A percentile compares a stretch with the other conserved stretches of the same genome.
Conservation (phyloP, 53 echinoderm and acorn worm genomes). For the Apostichopus leukothele region DNA sequence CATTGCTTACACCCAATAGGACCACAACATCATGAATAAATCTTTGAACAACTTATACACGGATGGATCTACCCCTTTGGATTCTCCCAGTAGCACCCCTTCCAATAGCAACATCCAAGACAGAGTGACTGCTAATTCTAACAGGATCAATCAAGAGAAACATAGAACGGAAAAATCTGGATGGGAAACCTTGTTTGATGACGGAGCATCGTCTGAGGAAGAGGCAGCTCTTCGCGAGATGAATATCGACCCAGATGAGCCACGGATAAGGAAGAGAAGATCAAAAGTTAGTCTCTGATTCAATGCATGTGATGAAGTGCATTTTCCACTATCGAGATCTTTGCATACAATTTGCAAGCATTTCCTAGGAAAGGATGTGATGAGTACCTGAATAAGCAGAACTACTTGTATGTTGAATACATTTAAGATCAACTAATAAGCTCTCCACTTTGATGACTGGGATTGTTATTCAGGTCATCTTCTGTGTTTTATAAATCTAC, state of each 20-base stretch:
- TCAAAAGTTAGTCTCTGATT: slow-evolving; percentile 45
- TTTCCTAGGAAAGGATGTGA: too few species aligned
- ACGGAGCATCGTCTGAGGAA: slow-evolving; percentile 31
- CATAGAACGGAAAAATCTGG: neutral
- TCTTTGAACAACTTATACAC: slow-evolving; percentile 77
- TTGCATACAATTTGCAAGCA: too few species aligned
- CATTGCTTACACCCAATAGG: slow-evolving; percentile 39
- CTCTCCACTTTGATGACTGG: too few species aligned
- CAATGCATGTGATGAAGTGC: too few species aligned
- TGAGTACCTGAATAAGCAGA: too few species aligned
- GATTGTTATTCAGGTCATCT: too few species aligned
- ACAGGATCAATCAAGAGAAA: neutral
- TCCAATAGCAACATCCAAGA: slow-evolving; percentile 52
- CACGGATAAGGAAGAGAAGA: slow-evolving; percentile 43
- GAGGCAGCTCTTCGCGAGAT: slow-evolving; percentile 47
- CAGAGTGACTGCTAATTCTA: slow-evolving; percentile 25
- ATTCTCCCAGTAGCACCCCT: slow-evolving; percentile 54
- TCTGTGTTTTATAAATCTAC: too few species aligned
- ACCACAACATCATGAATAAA: slow-evolving; percentile 81
- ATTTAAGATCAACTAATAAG: too few species aligned
- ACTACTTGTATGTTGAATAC: too few species aligned
- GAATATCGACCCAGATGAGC: slow-evolving; percentile 50
- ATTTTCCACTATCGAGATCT: too few species aligned
- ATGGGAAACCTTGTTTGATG: slow-evolving; percentile 6
- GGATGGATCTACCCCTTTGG: slow-evolving; percentile 48